Evolutionary conservation across 2,888 invertebrate genomes (phyloP), one percentile per base, ranked within the genome.

Genomic region (Xylota segnis): DNA sequence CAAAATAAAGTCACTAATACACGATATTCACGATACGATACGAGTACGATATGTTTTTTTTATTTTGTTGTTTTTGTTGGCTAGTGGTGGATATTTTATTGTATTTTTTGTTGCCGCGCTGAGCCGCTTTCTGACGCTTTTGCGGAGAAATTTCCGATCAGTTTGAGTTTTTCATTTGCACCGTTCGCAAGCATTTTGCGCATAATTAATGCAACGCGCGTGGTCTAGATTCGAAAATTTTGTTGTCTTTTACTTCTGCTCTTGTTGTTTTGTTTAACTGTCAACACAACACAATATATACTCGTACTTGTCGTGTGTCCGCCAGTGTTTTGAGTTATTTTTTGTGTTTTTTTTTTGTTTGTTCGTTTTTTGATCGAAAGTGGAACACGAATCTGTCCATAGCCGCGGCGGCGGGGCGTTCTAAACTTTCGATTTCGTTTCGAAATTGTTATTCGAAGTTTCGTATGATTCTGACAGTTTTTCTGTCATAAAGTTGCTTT

Each of bases 141-240:
- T 89, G 89, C 89, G 90, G 90, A 90, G 91, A 92, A 91, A 91
- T 92, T 91, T 91, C 90, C 90, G 90, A 91, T 92, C 91, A 92
- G 91, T 92, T 91, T 88, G 89, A 91, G 89, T 91, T 92, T 91
- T 91, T 89, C 90, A 90, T 90, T 91, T 90, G 91, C 89, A 89
- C 89, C 90, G 91, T 90, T 88, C 90, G 90, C 90, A 90, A 90
- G 90, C 89, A 89, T 56, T 82, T 76, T 14, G 63, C 72, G 74
- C 83, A 71, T 74, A 88, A 87, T 70, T 78, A 70, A 83, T 77
- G 83, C 75, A 76, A 66, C 84, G 87, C 72, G 87, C 83, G 87
- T 78, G 79, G 32, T 70, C 78, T 52, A n/a, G 6, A 72, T 63
- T 29, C 18, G 14, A 27, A 27, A 45, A 58, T 50, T 61, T 37